These are phyloP conservation scores for Aspidoscelis tigris DNA, from an alignment of 2,113 vertebrate species.

Conservation along the genomic window DNA sequence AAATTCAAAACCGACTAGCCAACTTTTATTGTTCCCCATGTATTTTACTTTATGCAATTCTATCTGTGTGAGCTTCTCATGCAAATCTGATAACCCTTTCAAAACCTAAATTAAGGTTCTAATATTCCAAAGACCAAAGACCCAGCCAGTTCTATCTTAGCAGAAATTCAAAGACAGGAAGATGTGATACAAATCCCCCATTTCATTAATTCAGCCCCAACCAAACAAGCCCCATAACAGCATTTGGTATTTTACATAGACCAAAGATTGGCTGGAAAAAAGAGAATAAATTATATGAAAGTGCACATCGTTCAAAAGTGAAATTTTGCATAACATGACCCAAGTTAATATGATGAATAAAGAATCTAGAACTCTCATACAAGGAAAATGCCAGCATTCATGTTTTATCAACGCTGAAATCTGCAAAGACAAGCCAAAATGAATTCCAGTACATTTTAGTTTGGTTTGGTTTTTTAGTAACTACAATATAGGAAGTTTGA, in stretches of 20 bases:
- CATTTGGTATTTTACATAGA: not conserved
- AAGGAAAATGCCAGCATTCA: not conserved
- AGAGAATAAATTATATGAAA: constrained; percentile 3
- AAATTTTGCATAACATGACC: not conserved
- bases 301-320: not conserved
- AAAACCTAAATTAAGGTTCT: not conserved
- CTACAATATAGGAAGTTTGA: not conserved
- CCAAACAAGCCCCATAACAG: not conserved
- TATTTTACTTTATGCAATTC: constrained; percentile 11
- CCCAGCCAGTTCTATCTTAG: not conserved
- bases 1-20: not conserved
- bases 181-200: not conserved
- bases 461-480: not conserved
- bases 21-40: not conserved
- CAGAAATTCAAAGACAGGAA: not conserved
- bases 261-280: not conserved
- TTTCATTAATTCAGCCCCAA: constrained; percentile 11
- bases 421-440: not conserved
- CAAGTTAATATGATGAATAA: not conserved
- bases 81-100: constrained; percentile 1
- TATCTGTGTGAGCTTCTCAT: not conserved
- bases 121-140: not conserved
- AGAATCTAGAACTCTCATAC: not conserved
- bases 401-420: not conserved
- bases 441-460: not conserved